phyloP scores from a whole-genome alignment of 2,888 invertebrate genomes.

The Carpatolechia fugitivella region DNA sequence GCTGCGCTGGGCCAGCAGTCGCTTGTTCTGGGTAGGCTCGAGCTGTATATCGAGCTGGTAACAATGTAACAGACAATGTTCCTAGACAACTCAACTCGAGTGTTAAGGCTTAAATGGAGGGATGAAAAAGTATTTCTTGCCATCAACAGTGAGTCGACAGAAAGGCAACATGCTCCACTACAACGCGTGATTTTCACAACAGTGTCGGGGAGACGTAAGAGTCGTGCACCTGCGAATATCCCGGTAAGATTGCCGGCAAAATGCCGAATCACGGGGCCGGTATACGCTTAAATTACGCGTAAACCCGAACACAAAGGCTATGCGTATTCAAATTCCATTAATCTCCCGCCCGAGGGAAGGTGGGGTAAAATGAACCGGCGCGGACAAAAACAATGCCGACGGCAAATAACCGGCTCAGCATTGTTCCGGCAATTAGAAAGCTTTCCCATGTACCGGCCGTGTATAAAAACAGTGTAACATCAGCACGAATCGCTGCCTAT shows the following conservation, averaged over 20 bases:
- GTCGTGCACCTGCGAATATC: constrained; percentile 57
- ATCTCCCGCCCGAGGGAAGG: constrained; percentile 72
- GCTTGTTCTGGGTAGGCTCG: too few relatives aligned
- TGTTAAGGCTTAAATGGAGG: constrained; percentile 35
- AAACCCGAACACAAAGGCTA: constrained; percentile 77
- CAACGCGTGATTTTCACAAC: constrained; percentile 53
- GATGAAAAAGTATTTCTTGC: constrained; percentile 37
- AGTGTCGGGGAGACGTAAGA: constrained; percentile 35
- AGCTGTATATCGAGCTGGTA: too few relatives aligned
- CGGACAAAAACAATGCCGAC: constrained; percentile 79
- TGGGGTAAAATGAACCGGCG: constrained; percentile 77
- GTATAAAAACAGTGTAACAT: constrained; percentile 79
- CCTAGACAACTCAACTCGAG: constrained; percentile 14
- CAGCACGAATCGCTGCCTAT: constrained; percentile 78
- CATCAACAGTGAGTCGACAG: constrained; percentile 44
- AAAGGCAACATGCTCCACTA: constrained; percentile 21
- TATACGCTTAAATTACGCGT: constrained; percentile 76
- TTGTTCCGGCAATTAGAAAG: constrained; percentile 80
- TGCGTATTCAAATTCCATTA: constrained; percentile 80
- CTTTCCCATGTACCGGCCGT: constrained; percentile 79
- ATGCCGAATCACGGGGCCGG: constrained; percentile 71
- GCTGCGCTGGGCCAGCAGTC: too few relatives aligned
- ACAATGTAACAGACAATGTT: too few relatives aligned
- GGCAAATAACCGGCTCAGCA: constrained; percentile 79
- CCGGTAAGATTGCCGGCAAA: constrained; percentile 62